phyloP scores from a whole-genome alignment of 2,888 invertebrate species.

The Xanthostigma xanthostigma region DNA sequence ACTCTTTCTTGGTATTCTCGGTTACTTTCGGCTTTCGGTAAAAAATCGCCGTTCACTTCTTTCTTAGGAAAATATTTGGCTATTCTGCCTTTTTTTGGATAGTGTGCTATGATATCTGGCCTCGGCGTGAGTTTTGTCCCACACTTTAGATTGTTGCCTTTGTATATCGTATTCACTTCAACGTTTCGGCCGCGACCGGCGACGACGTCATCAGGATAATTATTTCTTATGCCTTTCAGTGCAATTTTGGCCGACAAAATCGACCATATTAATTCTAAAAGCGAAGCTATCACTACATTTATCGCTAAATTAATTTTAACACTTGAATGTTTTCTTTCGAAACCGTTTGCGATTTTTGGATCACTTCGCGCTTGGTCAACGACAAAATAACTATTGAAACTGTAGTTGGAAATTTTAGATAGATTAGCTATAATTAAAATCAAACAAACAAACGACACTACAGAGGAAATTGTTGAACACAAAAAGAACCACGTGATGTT shows the following conservation, averaged over 20 bases:
- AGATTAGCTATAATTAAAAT: conserved; percentile 7
- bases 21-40: conserved; percentile 27
- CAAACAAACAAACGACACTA: conserved; percentile 30
- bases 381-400: neutral
- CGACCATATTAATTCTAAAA: conserved; percentile 44
- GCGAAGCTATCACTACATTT: conserved; percentile 42
- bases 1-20: conserved; percentile 31
- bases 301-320: conserved; percentile 33
- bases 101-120: conserved; percentile 38
- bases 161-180: conserved; percentile 38
- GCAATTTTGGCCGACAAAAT: conserved; percentile 41
- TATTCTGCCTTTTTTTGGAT: conserved; percentile 34
- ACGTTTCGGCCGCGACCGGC: conserved; percentile 30
- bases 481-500: conserved; percentile 47
- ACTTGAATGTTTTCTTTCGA: conserved; percentile 7
- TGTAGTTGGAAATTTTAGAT: neutral
- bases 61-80: conserved; percentile 32
- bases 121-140: conserved; percentile 32
- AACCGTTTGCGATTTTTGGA: neutral
- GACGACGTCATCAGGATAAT: conserved; percentile 38
- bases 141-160: conserved; percentile 32
- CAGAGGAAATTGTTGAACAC: conserved; percentile 36
- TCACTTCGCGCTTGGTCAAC: neutral
- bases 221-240: conserved; percentile 43
- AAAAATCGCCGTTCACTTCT: conserved; percentile 14